phyloP scores from a whole-genome alignment of 2,888 invertebrate species.

The Netelia inedita region DNA sequence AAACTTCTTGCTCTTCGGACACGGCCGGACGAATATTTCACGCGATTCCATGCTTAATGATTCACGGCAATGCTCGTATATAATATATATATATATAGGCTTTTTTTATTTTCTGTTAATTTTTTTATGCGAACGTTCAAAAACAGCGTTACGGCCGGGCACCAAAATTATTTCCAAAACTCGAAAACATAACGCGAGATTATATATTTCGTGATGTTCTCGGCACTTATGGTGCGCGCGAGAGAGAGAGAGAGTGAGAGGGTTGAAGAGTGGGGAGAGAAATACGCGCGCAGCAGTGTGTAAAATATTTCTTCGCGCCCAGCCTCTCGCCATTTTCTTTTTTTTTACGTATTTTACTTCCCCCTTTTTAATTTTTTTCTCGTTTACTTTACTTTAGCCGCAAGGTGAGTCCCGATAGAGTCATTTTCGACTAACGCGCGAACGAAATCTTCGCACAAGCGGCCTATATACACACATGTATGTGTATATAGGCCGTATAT shows the following conservation, averaged over 20 bases:
- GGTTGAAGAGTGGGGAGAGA: slow-evolving; percentile 6
- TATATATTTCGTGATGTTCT: slow-evolving; percentile 52
- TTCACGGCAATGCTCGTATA: slow-evolving; percentile 38
- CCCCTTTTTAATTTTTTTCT: slow-evolving; percentile 39
- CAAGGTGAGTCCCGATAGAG: slow-evolving; percentile 72
- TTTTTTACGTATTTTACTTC: slow-evolving; percentile 9
- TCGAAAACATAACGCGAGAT: slow-evolving; percentile 58
- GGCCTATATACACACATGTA: not conserved
- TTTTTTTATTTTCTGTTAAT: not conserved
- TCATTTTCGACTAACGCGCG: slow-evolving; percentile 72
- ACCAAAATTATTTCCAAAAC: slow-evolving; percentile 72
- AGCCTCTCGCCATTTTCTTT: slow-evolving; percentile 13
- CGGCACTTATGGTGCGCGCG: slow-evolving; percentile 1
- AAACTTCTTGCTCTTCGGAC: slow-evolving; percentile 27
- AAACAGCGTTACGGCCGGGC: slow-evolving; percentile 41
- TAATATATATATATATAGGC: not conserved
- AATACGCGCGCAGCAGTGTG: slow-evolving; percentile 20
- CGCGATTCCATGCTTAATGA: slow-evolving; percentile 62
- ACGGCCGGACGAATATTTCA: slow-evolving; percentile 38
- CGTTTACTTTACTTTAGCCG: slow-evolving; percentile 66
- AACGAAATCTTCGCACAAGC: slow-evolving; percentile 38
- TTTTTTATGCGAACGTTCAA: not conserved
- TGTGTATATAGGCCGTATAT: not conserved
- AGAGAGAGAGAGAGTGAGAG: slow-evolving; percentile 30
- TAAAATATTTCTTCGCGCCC: slow-evolving; percentile 53